Evolutionary conservation across 2,797 vertebrate species (phyloP), one percentile per base, ranked within the genome.

Genomic region (Spinibarbus caldwelli): DNA sequence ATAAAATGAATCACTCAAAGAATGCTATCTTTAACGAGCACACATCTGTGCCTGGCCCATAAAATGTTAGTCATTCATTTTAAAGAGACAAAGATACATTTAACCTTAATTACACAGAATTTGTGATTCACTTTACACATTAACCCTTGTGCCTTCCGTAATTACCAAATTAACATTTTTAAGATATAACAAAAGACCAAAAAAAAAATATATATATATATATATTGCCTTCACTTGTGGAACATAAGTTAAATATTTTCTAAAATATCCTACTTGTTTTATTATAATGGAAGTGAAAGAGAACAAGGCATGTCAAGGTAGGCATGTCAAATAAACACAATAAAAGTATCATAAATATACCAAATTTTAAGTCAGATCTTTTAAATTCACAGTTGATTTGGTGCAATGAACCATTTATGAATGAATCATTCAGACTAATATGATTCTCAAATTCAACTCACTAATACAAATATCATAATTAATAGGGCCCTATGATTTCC

Each of bases 1-100:
- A 87, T 17, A 15, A 67, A 73, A 80, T 87, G 70, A 87, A 80
- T 84, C 86, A 87, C 70, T 26, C 57, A 38, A n/a, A 77, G 43
- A 43, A 76, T 9, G 17, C 45, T 62, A 57, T 81, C 71, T 62
- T 59, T 81, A 85, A 77, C 10, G 52, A 84, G 29, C 59, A 81
- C 62, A 87, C 86, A 81, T 87, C 78, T 87, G 71, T 81, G 78
- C 10, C 8, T 36, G 19, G 59, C 21, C 8, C 45, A 29, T 70
- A n/a, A 23, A 10, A 64, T 41, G 45, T 78, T 76, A 85, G 47
- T 83, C 85, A 85, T 83, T 75, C 29, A 57, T 76, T 70, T 67
- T 34, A 80, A 59, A 84, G 82, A 49, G 29, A 76, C n/a, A 70
- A 45, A 84, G 29, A 75, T 23, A 26, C 62, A 36, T 72, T 72